These are phyloP conservation scores for Mola mola DNA, from an alignment of 2,113 vertebrate genomes.

Conservation along the genomic window DNA sequence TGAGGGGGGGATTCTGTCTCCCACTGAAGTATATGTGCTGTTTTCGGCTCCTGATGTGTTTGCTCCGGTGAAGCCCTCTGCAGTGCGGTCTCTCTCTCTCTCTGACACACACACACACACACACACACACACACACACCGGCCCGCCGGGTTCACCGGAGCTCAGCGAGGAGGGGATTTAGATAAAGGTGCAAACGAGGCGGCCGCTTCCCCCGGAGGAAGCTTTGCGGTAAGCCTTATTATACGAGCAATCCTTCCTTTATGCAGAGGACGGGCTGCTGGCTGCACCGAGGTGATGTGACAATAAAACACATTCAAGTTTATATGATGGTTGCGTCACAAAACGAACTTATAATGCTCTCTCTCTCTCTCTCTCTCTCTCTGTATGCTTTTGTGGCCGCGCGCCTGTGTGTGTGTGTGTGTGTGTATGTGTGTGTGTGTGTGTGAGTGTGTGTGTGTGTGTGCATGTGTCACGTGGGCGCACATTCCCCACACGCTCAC, in stretches of 20 bases:
- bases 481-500: background rate
- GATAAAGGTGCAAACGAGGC: constrained; percentile 74
- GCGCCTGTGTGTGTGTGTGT: background rate
- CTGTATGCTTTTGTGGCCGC: constrained; percentile 6
- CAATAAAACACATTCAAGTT: constrained; percentile 23
- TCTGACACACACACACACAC: background rate
- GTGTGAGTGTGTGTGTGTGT: constrained; percentile 12
- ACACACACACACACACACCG: constrained; percentile 31
- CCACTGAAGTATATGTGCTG: constrained; percentile 20
- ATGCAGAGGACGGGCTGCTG: constrained; percentile 14
- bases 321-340: constrained; percentile 37
- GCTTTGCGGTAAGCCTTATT: constrained; percentile 53
- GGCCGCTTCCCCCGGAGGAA: constrained; percentile 54
- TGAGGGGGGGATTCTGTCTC: background rate
- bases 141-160: constrained; percentile 61
- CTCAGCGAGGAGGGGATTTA: constrained; percentile 70
- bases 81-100: constrained; percentile 71
- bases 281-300: constrained; percentile 14
- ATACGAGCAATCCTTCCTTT: constrained; percentile 44
- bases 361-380: background rate
- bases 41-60: constrained; percentile 46
- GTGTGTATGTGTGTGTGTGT: constrained; percentile 2
- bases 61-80: constrained; percentile 70
- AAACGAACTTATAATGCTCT: constrained; percentile 26
- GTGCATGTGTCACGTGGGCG: constrained; percentile 8